Base-by-base conservation (phyloP, 53 echinoderm and acorn worm genomes). In the Apostichopus leukothele region DNA sequence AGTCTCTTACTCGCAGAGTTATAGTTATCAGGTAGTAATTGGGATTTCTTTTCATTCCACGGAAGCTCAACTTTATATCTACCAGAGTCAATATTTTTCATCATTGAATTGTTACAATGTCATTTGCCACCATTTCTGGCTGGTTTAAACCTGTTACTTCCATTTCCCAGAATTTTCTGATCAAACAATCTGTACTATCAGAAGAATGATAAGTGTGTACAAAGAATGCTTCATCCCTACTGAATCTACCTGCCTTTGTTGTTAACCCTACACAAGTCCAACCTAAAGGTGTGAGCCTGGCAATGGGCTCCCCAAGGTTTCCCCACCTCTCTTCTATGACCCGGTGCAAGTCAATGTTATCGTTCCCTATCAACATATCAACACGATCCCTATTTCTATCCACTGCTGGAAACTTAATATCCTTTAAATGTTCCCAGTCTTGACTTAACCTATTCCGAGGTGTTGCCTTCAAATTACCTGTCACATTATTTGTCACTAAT, bases 291-390 rank as follows among this genome's bases (percentile, higher is more conserved):
- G 79, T 89, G 14, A 78, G 89, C 68, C 89, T 79, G 18, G 89
- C 89, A 27, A 89, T 79, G 7, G 89, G 71, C 50, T 89, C 89
- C 23, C 89, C 79, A 60, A 67, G 79, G 51, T 79, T 89, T 52
- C 89, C 89, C 61, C 63, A 79, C 12, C 60, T 25, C 21, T 79
- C 79, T 79, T 89, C 79, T 89, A 79, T 13, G 68, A 79, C 89
- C 67, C 51, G 18, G 39, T 79, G 89, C 1, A 79, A 89, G 14
- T 89, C 79, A 27, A 60, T 51, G n/a, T 89, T 79, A 61, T 89
- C 52, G 13, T 21, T 79, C 4, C 89, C 79, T 78, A 89, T 79
- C 50, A 89, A 79, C 79, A 89, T 76, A 55, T 88, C 76, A 52
- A 88, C 1, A 87, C 27, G 75, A 74, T 88, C 71, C 23, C 54